Conservation (phyloP, 2,113 vertebrate genomes). For the Sorex fumeus region DNA sequence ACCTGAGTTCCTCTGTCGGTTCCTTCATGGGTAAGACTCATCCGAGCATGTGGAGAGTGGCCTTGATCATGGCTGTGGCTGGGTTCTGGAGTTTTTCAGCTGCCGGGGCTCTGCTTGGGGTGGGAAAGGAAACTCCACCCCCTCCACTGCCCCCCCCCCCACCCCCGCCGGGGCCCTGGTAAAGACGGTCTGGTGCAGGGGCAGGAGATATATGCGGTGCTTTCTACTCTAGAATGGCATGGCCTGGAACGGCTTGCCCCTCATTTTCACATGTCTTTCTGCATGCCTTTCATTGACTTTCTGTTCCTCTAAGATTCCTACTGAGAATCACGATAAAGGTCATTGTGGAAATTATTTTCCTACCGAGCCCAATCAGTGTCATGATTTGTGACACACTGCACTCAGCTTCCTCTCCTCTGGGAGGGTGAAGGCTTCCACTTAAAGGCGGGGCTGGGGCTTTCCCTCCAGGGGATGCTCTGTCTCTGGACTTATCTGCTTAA, state of each 20-base stretch:
- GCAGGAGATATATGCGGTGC: too few species aligned
- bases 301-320: conserved; percentile 39
- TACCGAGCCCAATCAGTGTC: conserved; percentile 48
- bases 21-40: too few species aligned
- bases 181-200: too few species aligned
- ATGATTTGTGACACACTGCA: conserved; percentile 59
- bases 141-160: too few species aligned
- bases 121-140: too few species aligned
- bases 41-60: too few species aligned
- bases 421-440: conserved; percentile 44
- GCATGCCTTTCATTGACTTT: conserved; percentile 31
- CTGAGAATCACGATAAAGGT: conserved; percentile 55
- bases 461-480: neutral
- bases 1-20: too few species aligned
- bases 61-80: too few species aligned
- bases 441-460: neutral
- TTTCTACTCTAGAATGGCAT: neutral
- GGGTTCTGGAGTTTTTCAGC: too few species aligned
- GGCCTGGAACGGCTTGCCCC: neutral
- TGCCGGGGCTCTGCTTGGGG: too few species aligned
- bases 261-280: conserved; percentile 46
- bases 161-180: too few species aligned
- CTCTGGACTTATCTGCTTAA: neutral
- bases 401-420: conserved; percentile 59
- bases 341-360: conserved; percentile 62